Evolutionary conservation across 2,888 invertebrate species (phyloP).

Genomic region (Halictus quadricinctus): DNA sequence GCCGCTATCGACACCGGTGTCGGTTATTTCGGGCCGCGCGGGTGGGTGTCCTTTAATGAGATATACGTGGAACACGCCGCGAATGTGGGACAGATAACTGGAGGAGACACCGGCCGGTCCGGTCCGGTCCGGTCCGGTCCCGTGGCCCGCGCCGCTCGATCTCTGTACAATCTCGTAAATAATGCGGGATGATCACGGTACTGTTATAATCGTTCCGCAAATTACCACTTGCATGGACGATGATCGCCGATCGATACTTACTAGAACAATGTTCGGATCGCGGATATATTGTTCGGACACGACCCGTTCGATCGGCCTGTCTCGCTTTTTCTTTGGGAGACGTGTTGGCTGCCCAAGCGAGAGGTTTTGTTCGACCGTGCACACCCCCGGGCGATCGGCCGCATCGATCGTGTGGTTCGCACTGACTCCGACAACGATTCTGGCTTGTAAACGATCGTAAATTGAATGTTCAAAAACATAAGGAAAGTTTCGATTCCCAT

Average conservation of each 20-base stretch:
- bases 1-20: slow-evolving; percentile 31
- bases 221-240: slow-evolving; percentile 34
- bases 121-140: background rate
- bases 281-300: background rate
- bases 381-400: background rate
- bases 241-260: slow-evolving; percentile 13
- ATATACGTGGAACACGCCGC: slow-evolving; percentile 63
- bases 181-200: slow-evolving; percentile 51
- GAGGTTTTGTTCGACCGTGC: background rate
- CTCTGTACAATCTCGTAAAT: slow-evolving; percentile 49
- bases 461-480: background rate
- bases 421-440: background rate
- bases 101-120: slow-evolving; percentile 34
- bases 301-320: background rate
- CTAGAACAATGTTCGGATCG: background rate
- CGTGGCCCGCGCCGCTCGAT: slow-evolving; percentile 42
- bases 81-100: slow-evolving; percentile 67
- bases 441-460: background rate
- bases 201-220: slow-evolving; percentile 46
- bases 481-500: background rate
- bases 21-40: slow-evolving; percentile 69
- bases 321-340: slow-evolving; percentile 4
- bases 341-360: background rate
- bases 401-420: background rate
- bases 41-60: slow-evolving; percentile 70